phyloP scores from a whole-genome alignment of 2,888 invertebrate genomes.

The Gnatocerus cornutus region DNA sequence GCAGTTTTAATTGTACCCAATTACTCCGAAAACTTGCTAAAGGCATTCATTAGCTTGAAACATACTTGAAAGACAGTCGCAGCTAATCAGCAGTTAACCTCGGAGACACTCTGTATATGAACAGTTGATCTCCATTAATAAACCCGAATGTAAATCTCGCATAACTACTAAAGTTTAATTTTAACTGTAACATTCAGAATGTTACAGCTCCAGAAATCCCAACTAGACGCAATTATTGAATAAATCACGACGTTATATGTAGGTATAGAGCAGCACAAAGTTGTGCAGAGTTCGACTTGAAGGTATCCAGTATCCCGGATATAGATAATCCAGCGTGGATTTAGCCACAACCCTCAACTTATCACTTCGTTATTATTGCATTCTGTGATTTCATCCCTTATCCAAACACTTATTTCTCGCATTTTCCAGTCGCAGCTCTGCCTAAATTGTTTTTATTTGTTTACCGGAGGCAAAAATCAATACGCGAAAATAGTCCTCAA shows the following conservation, averaged over 20 bases:
- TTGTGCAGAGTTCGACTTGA: neutral
- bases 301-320: slow-evolving; percentile 5
- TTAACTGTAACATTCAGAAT: neutral
- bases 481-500: neutral
- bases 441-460: slow-evolving; percentile 15
- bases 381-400: slow-evolving; percentile 21
- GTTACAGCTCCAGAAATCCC: neutral
- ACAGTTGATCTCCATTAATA: neutral
- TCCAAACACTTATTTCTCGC: slow-evolving; percentile 24
- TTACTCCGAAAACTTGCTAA: neutral
- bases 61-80: slow-evolving; percentile 14
- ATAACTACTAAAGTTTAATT: slow-evolving; percentile 5
- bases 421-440: slow-evolving; percentile 2
- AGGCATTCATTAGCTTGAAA: slow-evolving; percentile 8
- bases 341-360: slow-evolving; percentile 15
- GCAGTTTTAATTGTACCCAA: neutral
- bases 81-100: slow-evolving; percentile 27
- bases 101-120: slow-evolving; percentile 1
- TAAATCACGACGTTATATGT: slow-evolving; percentile 22
- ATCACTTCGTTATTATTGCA: slow-evolving; percentile 28
- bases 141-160: neutral
- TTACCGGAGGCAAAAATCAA: neutral
- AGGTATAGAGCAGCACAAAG: neutral
- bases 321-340: slow-evolving; percentile 20
- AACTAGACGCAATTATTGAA: slow-evolving; percentile 15